Conservation (phyloP, 2,888 invertebrate species). For the Tanypteryx hageni region DNA sequence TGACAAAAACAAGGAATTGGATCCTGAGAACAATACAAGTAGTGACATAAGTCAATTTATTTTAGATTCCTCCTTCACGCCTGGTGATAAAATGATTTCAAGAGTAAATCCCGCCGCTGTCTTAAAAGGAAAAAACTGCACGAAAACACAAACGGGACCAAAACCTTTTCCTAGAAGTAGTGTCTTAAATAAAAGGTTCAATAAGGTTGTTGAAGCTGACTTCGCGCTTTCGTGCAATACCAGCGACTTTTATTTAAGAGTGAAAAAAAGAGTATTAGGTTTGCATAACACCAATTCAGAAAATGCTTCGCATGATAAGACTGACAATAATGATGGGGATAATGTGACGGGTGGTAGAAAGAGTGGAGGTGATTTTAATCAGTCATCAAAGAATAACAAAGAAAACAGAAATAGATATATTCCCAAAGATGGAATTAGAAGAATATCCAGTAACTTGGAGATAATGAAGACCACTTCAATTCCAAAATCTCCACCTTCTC, state of each 20-base stretch:
- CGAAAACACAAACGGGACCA: not conserved
- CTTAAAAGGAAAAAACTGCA: not conserved
- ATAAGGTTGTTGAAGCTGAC: slow-evolving; percentile 32
- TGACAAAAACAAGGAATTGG: not conserved
- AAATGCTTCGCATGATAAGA: not conserved
- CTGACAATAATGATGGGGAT: not conserved
- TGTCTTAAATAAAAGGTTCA: slow-evolving; percentile 27
- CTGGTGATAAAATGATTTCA: not conserved
- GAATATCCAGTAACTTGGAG: too few species aligned
- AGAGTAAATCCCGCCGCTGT: not conserved
- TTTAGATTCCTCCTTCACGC: slow-evolving; percentile 10
- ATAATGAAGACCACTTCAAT: too few species aligned
- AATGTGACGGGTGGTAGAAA: not conserved
- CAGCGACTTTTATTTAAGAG: slow-evolving; percentile 49
- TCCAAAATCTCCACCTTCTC: too few species aligned
- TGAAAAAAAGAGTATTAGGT: slow-evolving; percentile 53
- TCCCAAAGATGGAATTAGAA: too few species aligned
- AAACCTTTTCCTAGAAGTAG: slow-evolving; percentile 22
- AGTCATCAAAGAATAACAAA: not conserved
- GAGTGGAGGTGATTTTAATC: not conserved
- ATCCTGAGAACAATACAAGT: not conserved
- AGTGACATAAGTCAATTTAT: slow-evolving; percentile 26
- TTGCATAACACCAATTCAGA: not conserved
- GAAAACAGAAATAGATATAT: not conserved
- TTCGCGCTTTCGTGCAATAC: not conserved